Base-by-base conservation (phyloP, 2,113 vertebrate species). In the Nesoenas mayeri region DNA sequence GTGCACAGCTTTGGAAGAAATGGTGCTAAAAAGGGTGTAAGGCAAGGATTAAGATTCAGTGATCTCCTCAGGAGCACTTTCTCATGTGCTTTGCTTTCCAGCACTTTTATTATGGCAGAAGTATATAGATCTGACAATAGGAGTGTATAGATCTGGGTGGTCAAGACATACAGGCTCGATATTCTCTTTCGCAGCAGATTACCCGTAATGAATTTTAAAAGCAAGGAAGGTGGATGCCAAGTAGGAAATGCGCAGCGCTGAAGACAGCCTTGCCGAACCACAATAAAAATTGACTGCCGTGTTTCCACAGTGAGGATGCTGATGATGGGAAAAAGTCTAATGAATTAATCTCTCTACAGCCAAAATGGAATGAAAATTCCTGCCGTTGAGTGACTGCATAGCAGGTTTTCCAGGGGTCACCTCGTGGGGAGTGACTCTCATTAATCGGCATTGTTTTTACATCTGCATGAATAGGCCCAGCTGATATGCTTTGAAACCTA, bases 31-130 rank as follows among this genome's bases (percentile, higher is more conserved):
- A 65, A 40, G 69, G 19, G 64, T 67, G 82, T 89, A 69, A 90
- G 31, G 57, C 88, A 83, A 93, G 93, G 80, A 93, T 88, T 83
- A 91, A 94, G 92, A 67, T 95, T 95, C 95, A 94, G 82, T 89
- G 92, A 42, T 92, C 66, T 91, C 56, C 72, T 84, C 42, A 61
- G 79, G 91, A 91, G 81, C 60, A 58, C 56, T 92, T 91, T 73
- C 61, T 88, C 48, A 24, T 50, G 19, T 36, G 64, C 66, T 85
- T 16, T 74, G 57, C 73, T 94, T 74, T 67, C 51, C 13, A 1
- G 58, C 1, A 13, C 90, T 85, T 94, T 94, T 90, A 72, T 93
- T 91, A 66, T 3, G 1, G 88, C 64, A 90, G 57, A 84, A 42
- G 50, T 17, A 4, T 73, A 87, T 86, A 88, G 83, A 91, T 92